Percentiles rank a stretch among this genome's conserved stretches.
Conservation (phyloP, 1,140 invertebrate species). For the Muscidifurax raptorellus region DNA sequence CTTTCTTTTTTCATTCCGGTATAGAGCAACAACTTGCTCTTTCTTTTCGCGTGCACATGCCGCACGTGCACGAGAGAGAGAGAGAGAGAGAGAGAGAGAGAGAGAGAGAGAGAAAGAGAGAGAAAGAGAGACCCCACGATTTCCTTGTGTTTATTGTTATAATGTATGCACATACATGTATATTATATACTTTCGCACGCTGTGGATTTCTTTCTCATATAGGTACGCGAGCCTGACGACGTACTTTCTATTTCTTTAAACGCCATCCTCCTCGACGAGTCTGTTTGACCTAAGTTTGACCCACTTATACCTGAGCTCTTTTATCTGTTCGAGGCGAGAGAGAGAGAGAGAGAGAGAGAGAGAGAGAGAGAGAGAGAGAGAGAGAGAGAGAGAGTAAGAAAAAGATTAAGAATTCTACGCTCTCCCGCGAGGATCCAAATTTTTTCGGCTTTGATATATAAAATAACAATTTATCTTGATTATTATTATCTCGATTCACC, state of each 20-base stretch:
- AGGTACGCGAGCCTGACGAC: not conserved
- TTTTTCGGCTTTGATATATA: too few relatives aligned
- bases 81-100: too few relatives aligned
- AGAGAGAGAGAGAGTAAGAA: not conserved
- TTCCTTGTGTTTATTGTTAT: not conserved
- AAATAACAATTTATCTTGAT: too few relatives aligned
- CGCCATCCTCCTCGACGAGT: slow-evolving; percentile 24
- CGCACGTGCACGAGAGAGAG: too few relatives aligned
- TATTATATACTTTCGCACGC: slow-evolving; percentile 11
- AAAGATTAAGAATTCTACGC: not conserved
- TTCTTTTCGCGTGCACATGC: too few relatives aligned
- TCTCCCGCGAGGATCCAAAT: too few relatives aligned
- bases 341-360: not conserved
- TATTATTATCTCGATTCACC: too few relatives aligned
- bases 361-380: not conserved
- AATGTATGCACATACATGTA: not conserved
- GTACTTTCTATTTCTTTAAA: slow-evolving; percentile 53
- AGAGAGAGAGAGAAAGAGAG: too few relatives aligned
- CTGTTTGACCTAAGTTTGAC: slow-evolving; percentile 42
- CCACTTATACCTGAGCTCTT: slow-evolving; percentile 28
- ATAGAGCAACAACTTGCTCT: too few relatives aligned
- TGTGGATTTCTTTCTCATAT: not conserved
- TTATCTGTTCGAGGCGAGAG: not conserved
- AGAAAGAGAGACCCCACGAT: too few relatives aligned
- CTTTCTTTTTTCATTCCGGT: too few relatives aligned